Evolutionary conservation across 2,113 vertebrate species (phyloP).

Genomic region (Cephalophus harveyi): DNA sequence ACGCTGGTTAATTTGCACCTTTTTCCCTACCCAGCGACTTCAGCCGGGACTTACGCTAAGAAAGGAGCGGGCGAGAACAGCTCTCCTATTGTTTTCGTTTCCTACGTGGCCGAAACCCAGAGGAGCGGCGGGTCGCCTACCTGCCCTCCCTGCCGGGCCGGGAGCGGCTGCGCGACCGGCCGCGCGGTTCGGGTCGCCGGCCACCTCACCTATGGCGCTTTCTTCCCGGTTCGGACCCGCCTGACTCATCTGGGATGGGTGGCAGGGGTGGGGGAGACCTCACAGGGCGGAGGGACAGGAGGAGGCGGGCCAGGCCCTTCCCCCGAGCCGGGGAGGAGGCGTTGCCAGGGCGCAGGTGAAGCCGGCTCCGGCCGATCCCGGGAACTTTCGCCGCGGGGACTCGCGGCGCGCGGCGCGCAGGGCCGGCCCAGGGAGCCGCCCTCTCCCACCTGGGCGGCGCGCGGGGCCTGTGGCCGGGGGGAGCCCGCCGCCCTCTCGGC

Average conservation of each 20-base stretch:
- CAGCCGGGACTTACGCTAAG: background rate
- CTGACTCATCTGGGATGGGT: constrained; percentile 45
- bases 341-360: constrained; percentile 69
- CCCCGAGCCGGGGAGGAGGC: constrained; percentile 37
- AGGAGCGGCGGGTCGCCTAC: background rate
- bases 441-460: background rate
- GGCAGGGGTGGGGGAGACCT: constrained; percentile 4
- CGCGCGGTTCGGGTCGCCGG: constrained; percentile 39
- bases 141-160: background rate
- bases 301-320: constrained; percentile 52
- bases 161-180: constrained; percentile 80
- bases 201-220: background rate
- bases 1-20: background rate
- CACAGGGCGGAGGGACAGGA: constrained; percentile 45
- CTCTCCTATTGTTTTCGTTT: background rate
- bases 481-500: background rate
- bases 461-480: background rate
- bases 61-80: background rate
- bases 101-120: background rate
- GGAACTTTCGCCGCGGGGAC: constrained; percentile 19
- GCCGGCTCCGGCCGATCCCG: constrained; percentile 55
- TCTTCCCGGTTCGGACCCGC: background rate
- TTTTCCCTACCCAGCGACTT: background rate
- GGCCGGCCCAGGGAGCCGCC: background rate
- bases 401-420: background rate